Base-by-base conservation (phyloP, 1,140 invertebrate species). In the Zaprionus gabonicus region DNA sequence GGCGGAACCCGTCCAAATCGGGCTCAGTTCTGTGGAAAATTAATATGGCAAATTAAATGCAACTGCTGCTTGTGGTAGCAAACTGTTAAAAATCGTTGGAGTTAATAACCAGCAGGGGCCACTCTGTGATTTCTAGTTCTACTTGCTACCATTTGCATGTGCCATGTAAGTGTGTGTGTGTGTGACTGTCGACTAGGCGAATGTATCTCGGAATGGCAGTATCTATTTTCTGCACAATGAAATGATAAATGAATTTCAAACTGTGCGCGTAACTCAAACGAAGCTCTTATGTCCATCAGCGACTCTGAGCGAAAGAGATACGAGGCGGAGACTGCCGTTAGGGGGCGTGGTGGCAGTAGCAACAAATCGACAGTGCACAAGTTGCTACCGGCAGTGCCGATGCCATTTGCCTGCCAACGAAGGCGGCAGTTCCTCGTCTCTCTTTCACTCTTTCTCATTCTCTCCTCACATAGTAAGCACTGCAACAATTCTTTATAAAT, bases 241-340 rank as follows among this genome's bases (percentile, higher is more conserved):
- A 79, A 76, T 88, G 85, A 88, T 88, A 81, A 88, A 88, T 90
- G 85, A 73, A 84, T 79, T 71, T 88, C 84, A 88, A 90, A 88
- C 85, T 88, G 84, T 90, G 84, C 78, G 80, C 85, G 81, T 83
- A 49, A 87, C 65, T 88, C 83, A 80, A 83, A 73, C 62, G 51
- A 49, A 65, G 70, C 66, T 15, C 15, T 1, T 20, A 17, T 82
- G 83, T 88, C 78, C 77, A 83, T 87, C 84, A 82, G 74, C 44
- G 9, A 20, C 55, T n/a, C 51, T 25, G 27, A 27, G 27, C 15
- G 15, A 44, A 6, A 17, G 5, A 44, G n/a, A n/a, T 36, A 5
- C 31, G 41, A 3, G 41, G 41, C 41, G 41, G 9, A 9, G 9
- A 17, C 49, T n/a, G 64, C 65, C 13, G 41, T 25, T 41, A 7